A percentile compares a stretch with the other conserved stretches of the same genome.
These are phyloP conservation scores for Phalacrocorax aristotelis DNA, from an alignment of 2,113 vertebrate species.

Conservation along the genomic window DNA sequence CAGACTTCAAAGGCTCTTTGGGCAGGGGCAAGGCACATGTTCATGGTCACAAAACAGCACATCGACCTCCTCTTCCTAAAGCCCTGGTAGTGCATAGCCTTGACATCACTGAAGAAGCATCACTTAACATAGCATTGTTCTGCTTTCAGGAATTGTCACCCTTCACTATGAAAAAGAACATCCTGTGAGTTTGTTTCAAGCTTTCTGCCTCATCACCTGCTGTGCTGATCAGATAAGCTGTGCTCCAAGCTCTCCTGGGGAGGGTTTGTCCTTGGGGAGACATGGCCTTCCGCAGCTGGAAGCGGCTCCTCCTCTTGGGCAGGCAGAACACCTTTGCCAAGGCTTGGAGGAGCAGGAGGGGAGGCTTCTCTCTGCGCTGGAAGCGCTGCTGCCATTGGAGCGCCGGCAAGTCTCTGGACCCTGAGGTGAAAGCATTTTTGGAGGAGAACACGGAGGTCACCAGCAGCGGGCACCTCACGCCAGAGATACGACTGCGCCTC, in stretches of 20 bases:
- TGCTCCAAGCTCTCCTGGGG: neutral
- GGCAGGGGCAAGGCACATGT: accelerated
- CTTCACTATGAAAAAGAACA: neutral
- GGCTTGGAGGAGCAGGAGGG: constrained; percentile 4
- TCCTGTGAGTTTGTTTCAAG: neutral
- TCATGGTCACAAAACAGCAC: neutral
- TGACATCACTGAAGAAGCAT: neutral
- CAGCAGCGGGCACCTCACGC: constrained; percentile 80
- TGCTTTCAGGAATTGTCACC: constrained; percentile 10
- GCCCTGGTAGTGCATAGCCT: neutral
- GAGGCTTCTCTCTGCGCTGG: neutral
- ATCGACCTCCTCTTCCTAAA: neutral
- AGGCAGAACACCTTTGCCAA: neutral
- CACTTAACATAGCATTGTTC: neutral
- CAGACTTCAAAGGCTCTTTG: neutral
- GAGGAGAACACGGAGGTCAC: constrained; percentile 85
- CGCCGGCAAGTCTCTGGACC: constrained; percentile 3
- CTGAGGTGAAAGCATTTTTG: constrained; percentile 75
- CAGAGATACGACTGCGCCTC: constrained; percentile 86
- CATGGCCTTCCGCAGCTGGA: constrained; percentile 38
- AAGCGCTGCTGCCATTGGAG: constrained; percentile 21
- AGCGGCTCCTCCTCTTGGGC: neutral
- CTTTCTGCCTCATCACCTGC: neutral
- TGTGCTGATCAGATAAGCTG: neutral
- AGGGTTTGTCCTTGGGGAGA: neutral